phyloP scores from a whole-genome alignment of 2,113 vertebrate genomes.

The Pungitius pungitius region DNA sequence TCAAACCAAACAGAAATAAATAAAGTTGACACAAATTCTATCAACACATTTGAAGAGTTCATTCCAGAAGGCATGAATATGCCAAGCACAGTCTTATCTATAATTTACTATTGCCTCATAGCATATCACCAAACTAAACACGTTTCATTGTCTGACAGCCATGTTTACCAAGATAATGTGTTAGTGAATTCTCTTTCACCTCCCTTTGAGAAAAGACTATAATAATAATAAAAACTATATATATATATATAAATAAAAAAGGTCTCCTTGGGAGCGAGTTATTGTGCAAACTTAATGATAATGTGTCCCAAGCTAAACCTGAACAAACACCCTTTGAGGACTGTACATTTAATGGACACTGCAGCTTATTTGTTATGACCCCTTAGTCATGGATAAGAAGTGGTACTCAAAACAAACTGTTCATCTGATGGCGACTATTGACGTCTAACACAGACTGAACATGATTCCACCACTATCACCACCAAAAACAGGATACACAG shows the following conservation, averaged over 20 bases:
- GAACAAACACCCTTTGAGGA: neutral
- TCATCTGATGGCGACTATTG: neutral
- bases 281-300: neutral
- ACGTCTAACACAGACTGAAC: neutral
- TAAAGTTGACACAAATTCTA: neutral
- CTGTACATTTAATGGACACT: neutral
- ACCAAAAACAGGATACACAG: neutral
- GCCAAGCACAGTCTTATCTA: neutral
- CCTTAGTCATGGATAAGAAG: neutral
- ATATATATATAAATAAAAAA: neutral
- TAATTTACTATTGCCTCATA: neutral
- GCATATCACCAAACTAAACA: neutral
- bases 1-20: neutral
- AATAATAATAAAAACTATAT: neutral
- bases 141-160: neutral
- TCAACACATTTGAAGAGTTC: neutral
- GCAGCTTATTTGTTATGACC: neutral
- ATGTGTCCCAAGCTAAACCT: neutral
- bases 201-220: neutral
- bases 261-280: neutral
- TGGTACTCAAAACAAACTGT: neutral
- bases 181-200: neutral
- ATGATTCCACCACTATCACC: neutral
- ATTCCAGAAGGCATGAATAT: neutral
- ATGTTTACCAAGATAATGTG: neutral